Base-by-base conservation (phyloP, 2,797 vertebrate species). In the Cuculus canorus region DNA sequence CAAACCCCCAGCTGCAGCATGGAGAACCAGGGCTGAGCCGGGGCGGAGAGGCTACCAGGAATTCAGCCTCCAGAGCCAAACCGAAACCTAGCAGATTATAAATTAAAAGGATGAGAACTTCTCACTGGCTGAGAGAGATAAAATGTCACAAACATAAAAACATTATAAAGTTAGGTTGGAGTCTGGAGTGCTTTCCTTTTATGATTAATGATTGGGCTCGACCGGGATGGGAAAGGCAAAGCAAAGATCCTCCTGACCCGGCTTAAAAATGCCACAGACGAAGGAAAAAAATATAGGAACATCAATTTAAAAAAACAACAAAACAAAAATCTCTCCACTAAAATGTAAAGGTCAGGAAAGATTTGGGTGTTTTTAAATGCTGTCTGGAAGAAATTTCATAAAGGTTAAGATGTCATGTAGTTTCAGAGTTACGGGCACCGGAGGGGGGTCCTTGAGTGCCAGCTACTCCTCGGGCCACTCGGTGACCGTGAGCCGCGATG, bases 341-440 rank as follows among this genome's bases (percentile, higher is more conserved):
- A 98, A 98, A 98, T 96, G 96, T 97, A 99, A 99, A 99, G 98
- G 98, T 99, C 98, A 98, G 93, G 95, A 97, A 97, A 97, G 98
- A 98, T 98, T 98, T 98, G 97, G 98, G 98, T 98, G 98, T 98
- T 98, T 98, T 98, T 98, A 98, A 98, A 98, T 98, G 98, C 98
- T 98, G 98, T 98, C 98, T 98, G 96, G 97, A 98, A 98, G 98
- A 98, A 97, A 97, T 98, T 98, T 98, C 97, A 97, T 98, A 98
- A 98, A 98, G 98, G 98, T 98, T 98, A 98, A 98, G 97, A 98
- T 98, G 98, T 98, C 98, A 98, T 98, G 98, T 97, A 97, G 96
- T 98, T 98, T 98, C 97, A 98, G 97, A 98, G 97, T 98, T 98
- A 97, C 81, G 92, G 97, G 96, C 97, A 96, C 92, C 94, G 97